Conservation (phyloP, 2,888 invertebrate species). For the Phasia obesa region DNA sequence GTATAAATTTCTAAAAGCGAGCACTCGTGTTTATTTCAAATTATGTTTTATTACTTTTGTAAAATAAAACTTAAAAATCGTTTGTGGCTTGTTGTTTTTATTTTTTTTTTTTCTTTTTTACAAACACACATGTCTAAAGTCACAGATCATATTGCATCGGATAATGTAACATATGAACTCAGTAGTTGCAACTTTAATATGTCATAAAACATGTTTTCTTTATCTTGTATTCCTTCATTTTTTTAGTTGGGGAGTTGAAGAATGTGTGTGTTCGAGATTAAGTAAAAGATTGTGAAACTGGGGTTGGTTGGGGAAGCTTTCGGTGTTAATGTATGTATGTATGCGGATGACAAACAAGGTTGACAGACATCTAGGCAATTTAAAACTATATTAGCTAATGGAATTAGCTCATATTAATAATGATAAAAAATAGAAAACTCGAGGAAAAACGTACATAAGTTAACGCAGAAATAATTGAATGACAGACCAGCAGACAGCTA, state of each 20-base stretch:
- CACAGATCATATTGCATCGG: constrained; percentile 12
- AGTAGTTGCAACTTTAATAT: constrained; percentile 47
- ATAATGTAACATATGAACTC: neutral
- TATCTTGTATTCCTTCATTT: neutral
- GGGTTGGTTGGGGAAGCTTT: neutral
- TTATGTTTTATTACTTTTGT: constrained; percentile 25
- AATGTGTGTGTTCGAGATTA: constrained; percentile 2
- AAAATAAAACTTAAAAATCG: constrained; percentile 25
- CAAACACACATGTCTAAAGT: constrained; percentile 33
- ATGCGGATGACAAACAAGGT: neutral
- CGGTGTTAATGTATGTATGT: constrained; percentile 15
- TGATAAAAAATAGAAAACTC: constrained; percentile 7
- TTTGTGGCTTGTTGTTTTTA: neutral
- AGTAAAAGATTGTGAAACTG: neutral
- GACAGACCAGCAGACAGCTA: too few relatives aligned
- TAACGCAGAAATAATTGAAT: neutral
- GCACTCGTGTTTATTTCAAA: constrained; percentile 21
- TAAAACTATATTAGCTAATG: constrained; percentile 51
- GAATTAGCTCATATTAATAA: constrained; percentile 64
- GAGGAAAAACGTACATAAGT: neutral
- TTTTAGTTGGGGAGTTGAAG: neutral
- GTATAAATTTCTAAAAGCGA: constrained; percentile 13
- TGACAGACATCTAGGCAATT: constrained; percentile 47
- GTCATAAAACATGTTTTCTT: constrained; percentile 29
- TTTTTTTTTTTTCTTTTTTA: constrained; percentile 6